These are phyloP conservation scores for Eurystomus gularis DNA, from an alignment of 2,113 vertebrate genomes.

Conservation along the genomic window DNA sequence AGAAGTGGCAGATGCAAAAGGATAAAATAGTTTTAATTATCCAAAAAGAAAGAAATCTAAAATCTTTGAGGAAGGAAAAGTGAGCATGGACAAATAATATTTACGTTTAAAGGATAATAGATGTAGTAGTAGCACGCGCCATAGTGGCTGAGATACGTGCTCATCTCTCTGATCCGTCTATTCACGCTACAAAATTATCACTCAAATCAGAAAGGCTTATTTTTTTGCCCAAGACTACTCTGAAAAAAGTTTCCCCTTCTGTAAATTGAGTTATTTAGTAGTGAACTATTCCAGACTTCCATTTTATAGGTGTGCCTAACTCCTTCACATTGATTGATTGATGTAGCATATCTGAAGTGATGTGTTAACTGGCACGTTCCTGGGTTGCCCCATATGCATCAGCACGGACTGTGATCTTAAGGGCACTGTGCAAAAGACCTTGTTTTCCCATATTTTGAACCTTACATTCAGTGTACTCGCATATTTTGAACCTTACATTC, in stretches of 20 bases:
- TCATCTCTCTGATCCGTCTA: neutral
- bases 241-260: neutral
- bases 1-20: neutral
- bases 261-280: neutral
- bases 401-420: neutral
- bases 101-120: fast-evolving
- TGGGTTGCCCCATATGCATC: neutral
- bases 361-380: neutral
- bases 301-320: neutral
- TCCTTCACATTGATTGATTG: neutral
- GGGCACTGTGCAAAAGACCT: neutral
- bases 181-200: neutral
- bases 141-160: neutral
- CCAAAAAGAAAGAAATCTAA: neutral
- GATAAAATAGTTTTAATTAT: neutral
- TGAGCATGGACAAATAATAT: neutral
- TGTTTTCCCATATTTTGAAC: neutral
- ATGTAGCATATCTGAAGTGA: neutral
- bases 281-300: neutral
- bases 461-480: neutral
- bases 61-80: neutral
- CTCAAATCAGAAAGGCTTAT: neutral
- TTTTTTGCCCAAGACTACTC: neutral
- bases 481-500: neutral
- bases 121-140: fast-evolving